Percentiles rank a stretch among this genome's conserved stretches.
phyloP scores from a whole-genome alignment of 2,113 vertebrate genomes.

The Aplodontia rufa region DNA sequence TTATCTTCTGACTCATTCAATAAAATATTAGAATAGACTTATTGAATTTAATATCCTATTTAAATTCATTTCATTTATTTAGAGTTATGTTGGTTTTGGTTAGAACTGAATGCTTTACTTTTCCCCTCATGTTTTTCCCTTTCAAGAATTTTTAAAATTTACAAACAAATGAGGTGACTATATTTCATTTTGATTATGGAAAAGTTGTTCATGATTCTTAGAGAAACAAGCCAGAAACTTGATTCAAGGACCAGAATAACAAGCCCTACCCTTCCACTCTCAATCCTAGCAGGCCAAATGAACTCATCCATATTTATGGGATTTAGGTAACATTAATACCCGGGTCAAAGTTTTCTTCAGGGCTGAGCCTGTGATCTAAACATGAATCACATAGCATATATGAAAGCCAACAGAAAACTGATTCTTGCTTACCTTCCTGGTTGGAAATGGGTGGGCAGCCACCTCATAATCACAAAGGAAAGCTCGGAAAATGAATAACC shows the following conservation, averaged over 20 bases:
- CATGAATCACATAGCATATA: no score
- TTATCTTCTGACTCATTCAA: neutral
- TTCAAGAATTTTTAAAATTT: neutral
- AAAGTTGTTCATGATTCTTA: neutral
- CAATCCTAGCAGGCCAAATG: accelerated
- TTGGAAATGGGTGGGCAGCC: neutral
- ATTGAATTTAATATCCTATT: neutral
- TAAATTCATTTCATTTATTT: neutral
- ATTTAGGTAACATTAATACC: neutral
- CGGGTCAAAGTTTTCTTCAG: neutral
- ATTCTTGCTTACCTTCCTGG: neutral
- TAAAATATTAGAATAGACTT: neutral
- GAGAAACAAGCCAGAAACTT: neutral
- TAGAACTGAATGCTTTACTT: neutral
- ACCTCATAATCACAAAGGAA: neutral
- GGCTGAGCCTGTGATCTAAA: neutral
- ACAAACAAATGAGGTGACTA: accelerated
- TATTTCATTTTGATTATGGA: neutral
- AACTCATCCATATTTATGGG: neutral
- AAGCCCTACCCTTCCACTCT: neutral
- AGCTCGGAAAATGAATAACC: neutral
- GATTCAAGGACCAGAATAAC: neutral
- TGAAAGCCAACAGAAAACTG: neutral
- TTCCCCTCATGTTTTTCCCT: neutral
- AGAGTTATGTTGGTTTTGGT: neutral